Percentiles rank a stretch among this genome's conserved stretches.
These are phyloP conservation scores for Cactoblastis cactorum DNA, from an alignment of 2,888 invertebrate genomes.

Conservation along the genomic window DNA sequence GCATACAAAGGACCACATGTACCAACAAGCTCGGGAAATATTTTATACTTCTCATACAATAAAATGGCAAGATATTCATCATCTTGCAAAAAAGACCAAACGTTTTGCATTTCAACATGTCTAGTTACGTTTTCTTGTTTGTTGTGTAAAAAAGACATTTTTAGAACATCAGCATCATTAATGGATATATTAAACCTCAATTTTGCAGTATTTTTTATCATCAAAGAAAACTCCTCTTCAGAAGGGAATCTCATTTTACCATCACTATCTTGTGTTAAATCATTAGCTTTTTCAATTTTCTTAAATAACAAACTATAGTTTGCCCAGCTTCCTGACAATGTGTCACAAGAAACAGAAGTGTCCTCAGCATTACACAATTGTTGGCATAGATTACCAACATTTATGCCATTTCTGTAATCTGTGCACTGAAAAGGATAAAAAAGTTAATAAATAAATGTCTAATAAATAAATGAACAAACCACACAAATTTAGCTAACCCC, in stretches of 20 bases:
- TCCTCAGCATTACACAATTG: constrained; percentile 78
- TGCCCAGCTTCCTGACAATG: constrained; percentile 80
- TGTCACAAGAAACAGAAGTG: constrained; percentile 79
- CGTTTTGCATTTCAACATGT: constrained; percentile 78
- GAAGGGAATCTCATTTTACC: constrained; percentile 59
- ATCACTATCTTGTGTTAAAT: constrained; percentile 58
- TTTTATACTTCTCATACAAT: constrained; percentile 78
- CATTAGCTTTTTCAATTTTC: constrained; percentile 59
- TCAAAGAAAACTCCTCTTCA: constrained; percentile 71
- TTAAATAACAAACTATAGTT: constrained; percentile 80
- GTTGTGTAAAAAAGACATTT: constrained; percentile 62
- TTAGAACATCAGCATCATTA: constrained; percentile 63
- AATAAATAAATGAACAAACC: no score
- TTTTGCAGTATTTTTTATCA: constrained; percentile 71
- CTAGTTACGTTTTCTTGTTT: constrained; percentile 53
- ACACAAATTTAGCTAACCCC: no score
- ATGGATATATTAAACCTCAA: constrained; percentile 76
- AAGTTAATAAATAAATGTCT: constrained; percentile 8
- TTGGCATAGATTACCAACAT: constrained; percentile 82
- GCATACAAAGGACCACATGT: constrained; percentile 84
- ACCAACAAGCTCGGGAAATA: constrained; percentile 83
- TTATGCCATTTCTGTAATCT: constrained; percentile 69
- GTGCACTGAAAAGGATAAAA: constrained; percentile 72
- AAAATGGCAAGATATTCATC: constrained; percentile 82
- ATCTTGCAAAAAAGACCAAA: constrained; percentile 82